Evolutionary conservation across 1,140 invertebrate species (phyloP).

Genomic region (Tetramorium parvispinum): DNA sequence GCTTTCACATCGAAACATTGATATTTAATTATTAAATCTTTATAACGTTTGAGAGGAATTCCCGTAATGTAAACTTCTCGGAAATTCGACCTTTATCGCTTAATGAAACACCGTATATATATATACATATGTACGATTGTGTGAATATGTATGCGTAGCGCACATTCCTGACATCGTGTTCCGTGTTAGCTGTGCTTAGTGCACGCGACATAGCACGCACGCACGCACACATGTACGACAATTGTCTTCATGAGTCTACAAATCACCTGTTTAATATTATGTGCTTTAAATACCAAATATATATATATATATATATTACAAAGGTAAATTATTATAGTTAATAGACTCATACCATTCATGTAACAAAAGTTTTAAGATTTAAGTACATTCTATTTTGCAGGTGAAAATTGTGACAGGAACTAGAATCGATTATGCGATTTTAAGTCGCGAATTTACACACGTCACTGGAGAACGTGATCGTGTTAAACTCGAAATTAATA

Average conservation of each 20-base stretch:
- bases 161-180: conserved; percentile 37
- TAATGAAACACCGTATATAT: conserved; percentile 19
- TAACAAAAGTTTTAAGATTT: background rate
- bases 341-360: background rate
- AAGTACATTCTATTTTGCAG: background rate
- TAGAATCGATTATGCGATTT: background rate
- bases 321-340: background rate
- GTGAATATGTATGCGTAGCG: background rate
- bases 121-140: background rate
- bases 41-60: background rate
- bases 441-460: conserved; percentile 4
- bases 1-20: background rate
- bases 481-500: conserved; percentile 32
- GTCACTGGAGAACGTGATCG: background rate
- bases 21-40: background rate
- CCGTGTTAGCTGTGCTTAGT: conserved; percentile 31
- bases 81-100: conserved; percentile 16
- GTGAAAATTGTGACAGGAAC: background rate
- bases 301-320: background rate
- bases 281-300: background rate
- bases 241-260: conserved; percentile 5
- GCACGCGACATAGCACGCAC: background rate
- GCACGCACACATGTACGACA: background rate
- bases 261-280: background rate
- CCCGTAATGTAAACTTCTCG: conserved; percentile 9